Evolutionary conservation across 1,140 invertebrate species (phyloP).

Genomic region (Liolophura sinensis): DNA sequence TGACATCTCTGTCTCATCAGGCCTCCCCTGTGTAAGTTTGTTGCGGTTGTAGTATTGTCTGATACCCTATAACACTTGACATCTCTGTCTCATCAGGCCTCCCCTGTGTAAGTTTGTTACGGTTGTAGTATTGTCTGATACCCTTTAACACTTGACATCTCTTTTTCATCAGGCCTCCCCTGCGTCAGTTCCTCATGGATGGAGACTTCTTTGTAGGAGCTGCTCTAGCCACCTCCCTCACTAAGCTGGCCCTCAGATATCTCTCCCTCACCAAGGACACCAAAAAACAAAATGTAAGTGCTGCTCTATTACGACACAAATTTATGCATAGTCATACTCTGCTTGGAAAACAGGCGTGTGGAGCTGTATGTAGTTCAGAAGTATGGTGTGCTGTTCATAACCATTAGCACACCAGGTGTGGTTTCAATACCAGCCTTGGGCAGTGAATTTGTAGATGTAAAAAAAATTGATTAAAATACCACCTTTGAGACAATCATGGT

Average conservation of each 20-base stretch:
- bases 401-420: background rate
- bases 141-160: too few species aligned
- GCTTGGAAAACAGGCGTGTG: background rate
- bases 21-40: too few species aligned
- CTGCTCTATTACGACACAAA: background rate
- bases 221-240: slow-evolving; percentile 84
- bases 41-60: too few species aligned
- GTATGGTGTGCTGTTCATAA: background rate
- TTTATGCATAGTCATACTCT: background rate
- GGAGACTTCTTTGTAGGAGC: slow-evolving; percentile 97
- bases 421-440: background rate
- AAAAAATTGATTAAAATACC: background rate
- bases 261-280: slow-evolving; percentile 54
- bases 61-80: too few species aligned
- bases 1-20: too few species aligned
- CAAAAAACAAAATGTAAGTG: slow-evolving; percentile 54
- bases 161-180: slow-evolving; percentile 67
- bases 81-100: slow-evolving; percentile 7
- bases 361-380: background rate
- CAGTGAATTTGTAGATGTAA: background rate
- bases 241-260: slow-evolving; percentile 86
- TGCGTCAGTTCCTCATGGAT: slow-evolving; percentile 87
- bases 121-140: too few species aligned
- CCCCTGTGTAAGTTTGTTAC: too few species aligned
- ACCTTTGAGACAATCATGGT: too few species aligned